phyloP scores from a whole-genome alignment of 2,888 invertebrate species.

The Drosophila melanosoma region DNA sequence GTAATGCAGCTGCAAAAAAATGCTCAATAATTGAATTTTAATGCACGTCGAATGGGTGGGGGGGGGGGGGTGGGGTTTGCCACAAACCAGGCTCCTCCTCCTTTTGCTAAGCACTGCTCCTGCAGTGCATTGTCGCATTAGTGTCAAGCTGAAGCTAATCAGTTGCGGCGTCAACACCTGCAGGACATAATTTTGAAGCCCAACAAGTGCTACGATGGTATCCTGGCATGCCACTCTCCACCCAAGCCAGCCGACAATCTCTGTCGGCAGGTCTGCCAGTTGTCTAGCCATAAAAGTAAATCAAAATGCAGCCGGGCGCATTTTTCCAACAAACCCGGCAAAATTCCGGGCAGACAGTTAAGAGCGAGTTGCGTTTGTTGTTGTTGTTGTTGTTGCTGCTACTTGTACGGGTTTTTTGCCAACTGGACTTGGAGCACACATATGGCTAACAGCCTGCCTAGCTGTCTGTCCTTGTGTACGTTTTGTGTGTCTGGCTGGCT shows the following conservation, averaged over 20 bases:
- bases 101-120: neutral
- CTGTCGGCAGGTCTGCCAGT: conserved; percentile 28
- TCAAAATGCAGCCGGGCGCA: conserved; percentile 71
- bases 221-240: conserved; percentile 29
- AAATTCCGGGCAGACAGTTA: conserved; percentile 25
- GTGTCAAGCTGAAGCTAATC: conserved; percentile 70
- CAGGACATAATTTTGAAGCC: conserved; percentile 72
- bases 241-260: neutral
- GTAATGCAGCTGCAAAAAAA: conserved; percentile 60
- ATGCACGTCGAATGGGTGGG: conserved; percentile 47
- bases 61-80: neutral
- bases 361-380: conserved; percentile 12
- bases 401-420: conserved; percentile 22
- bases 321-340: conserved; percentile 51
- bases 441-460: conserved; percentile 11
- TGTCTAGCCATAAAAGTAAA: conserved; percentile 76
- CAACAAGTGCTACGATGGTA: conserved; percentile 61
- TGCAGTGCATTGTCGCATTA: conserved; percentile 58
- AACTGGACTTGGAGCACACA: conserved; percentile 24
- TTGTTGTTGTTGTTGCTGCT: conserved; percentile 18
- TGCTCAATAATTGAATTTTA: conserved; percentile 72
- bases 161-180: conserved; percentile 72
- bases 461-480: conserved; percentile 16
- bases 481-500: neutral
- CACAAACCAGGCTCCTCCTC: neutral